Base-by-base conservation (phyloP, 2,797 vertebrate species). In the Botia kubotai region DNA sequence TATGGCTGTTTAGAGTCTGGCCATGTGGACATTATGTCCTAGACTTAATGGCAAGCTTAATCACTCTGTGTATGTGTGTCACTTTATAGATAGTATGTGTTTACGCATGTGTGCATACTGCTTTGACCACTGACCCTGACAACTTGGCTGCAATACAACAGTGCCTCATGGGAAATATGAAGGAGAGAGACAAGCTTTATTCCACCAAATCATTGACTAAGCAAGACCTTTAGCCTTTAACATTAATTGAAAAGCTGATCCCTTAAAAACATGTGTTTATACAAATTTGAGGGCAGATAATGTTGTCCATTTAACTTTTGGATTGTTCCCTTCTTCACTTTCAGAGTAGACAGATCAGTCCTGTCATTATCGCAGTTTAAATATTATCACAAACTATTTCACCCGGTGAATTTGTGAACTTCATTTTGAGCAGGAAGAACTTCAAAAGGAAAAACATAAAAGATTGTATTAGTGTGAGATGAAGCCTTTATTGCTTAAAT, bases 401-500 rank as follows among this genome's bases (percentile, higher is more conserved):
- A 46, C 52, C n/a, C 8, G 0, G n/a, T 36, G n/a, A 39, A 23
- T 48, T 43, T 57, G 19, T 57, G 10, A 29, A 58, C 13, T 57
- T 55, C 4, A 55, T 67, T 55, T 66, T 55, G 48, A 67, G 19
- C 63, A 23, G 10, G 58, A 52, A 8, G 1, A 11, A 21, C 48
- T 53, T 66, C 13, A 75, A 4, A 39, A 36, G 50, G 8, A 12
- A 67, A 50, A 6, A 26, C 75, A 43, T 53, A 23, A 65, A 65
- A 14, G 8, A 76, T 43, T 53, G 21, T 21, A 16, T 66, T 26
- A 21, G 26, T 53, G 26, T 36, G 17, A 52, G 46, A 52, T 6
- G 17, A 48, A n/a, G 43, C 2, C 29, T 75, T 66, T 76, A 23
- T 55, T 26, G 33, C 74, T 23, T 36, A 67, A 76, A 67, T 76